Conservation (phyloP, 2,888 invertebrate species). For the Scaptomyza polygonia region DNA sequence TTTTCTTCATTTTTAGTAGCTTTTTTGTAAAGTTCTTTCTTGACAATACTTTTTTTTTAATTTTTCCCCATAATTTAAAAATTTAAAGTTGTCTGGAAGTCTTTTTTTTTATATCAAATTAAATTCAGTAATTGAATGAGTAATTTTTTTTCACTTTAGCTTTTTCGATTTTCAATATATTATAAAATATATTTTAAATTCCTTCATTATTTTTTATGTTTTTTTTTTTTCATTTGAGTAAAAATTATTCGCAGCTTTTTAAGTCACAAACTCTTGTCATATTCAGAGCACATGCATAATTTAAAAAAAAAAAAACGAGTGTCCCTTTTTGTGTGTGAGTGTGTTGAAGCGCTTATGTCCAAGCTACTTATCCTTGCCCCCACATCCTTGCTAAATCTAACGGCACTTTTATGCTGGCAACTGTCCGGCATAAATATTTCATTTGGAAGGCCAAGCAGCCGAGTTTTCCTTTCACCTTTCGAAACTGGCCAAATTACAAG, state of each 20-base stretch:
- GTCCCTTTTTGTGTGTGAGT: neutral
- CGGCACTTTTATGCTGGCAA: constrained; percentile 23
- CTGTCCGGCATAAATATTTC: constrained; percentile 71
- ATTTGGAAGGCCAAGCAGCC: constrained; percentile 47
- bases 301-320: neutral
- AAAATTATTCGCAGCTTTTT: neutral
- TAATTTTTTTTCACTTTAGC: no score
- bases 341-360: neutral
- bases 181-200: no score
- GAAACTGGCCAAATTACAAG: constrained; percentile 75
- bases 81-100: no score
- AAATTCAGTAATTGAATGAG: no score
- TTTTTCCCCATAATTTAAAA: no score
- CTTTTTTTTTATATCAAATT: no score
- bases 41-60: no score
- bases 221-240: no score
- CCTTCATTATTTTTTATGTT: neutral
- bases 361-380: constrained; percentile 7
- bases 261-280: neutral
- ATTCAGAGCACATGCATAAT: constrained; percentile 7
- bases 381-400: constrained; percentile 19
- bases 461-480: constrained; percentile 68
- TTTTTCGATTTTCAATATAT: no score
- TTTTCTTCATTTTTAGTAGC: no score
- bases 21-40: no score